A percentile compares a stretch with the other conserved stretches of the same genome.
phyloP scores from a whole-genome alignment of 2,797 vertebrate genomes.

The Aphelocoma californica region DNA sequence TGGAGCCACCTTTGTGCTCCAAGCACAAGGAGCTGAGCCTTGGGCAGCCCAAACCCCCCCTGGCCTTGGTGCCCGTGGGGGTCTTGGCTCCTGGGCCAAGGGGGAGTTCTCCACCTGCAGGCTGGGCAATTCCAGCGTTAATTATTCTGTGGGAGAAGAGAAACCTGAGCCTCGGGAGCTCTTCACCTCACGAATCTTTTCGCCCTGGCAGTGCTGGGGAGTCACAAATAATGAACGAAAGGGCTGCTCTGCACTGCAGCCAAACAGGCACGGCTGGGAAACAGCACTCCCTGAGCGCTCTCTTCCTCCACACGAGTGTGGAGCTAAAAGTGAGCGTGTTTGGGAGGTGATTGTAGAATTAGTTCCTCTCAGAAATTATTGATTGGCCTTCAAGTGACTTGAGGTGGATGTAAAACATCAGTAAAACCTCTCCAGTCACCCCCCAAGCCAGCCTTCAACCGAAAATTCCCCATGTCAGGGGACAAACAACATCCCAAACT shows the following conservation, averaged over 20 bases:
- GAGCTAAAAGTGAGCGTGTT: neutral
- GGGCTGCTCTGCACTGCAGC: neutral
- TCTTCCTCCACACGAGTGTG: neutral
- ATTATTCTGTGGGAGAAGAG: neutral
- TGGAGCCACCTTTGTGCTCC: neutral
- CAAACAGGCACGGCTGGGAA: neutral
- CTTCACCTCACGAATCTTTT: neutral
- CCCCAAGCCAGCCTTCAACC: neutral
- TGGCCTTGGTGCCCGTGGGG: neutral
- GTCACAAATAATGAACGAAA: neutral
- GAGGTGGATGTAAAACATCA: neutral
- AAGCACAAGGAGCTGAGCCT: neutral
- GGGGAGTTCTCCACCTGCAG: neutral
- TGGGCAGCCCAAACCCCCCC: neutral
- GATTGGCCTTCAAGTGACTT: neutral
- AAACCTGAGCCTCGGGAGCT: neutral
- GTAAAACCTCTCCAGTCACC: neutral
- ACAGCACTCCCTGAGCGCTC: rapidly evolving
- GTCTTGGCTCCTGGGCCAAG: neutral
- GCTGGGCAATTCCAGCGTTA: rapidly evolving
- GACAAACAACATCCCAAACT: neutral
- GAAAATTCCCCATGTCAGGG: neutral
- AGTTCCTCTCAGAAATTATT: neutral
- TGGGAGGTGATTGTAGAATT: neutral
- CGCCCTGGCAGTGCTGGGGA: neutral